Percentiles rank a stretch among this genome's conserved stretches.
These are phyloP conservation scores for Gastrophysa polygoni DNA, from an alignment of 2,888 invertebrate genomes.

Conservation along the genomic window DNA sequence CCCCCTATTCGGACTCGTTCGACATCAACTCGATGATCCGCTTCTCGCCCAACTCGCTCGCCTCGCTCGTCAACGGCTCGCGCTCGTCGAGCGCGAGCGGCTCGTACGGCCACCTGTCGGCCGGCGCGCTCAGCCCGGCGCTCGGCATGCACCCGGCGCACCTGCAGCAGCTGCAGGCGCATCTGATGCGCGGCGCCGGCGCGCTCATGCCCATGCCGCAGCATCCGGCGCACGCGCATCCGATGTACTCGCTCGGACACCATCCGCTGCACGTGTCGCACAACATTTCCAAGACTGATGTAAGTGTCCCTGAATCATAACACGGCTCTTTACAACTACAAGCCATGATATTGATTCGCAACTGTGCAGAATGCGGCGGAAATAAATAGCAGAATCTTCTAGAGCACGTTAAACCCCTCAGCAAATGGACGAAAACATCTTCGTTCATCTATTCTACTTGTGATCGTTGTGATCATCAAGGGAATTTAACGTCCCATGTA, in stretches of 20 bases:
- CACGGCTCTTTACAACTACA: too few species aligned
- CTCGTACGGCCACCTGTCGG: conserved; percentile 95
- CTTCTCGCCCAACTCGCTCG: conserved; percentile 91
- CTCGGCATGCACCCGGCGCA: conserved; percentile 71
- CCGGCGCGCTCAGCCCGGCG: conserved; percentile 84
- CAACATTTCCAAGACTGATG: conserved; percentile 54
- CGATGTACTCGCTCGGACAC: conserved; percentile 57
- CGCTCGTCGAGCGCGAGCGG: conserved; percentile 90
- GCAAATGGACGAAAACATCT: too few species aligned
- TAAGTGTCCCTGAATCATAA: too few species aligned
- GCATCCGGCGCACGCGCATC: conserved; percentile 46
- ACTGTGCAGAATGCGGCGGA: too few species aligned
- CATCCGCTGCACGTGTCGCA: conserved; percentile 56
- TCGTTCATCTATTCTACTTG: too few species aligned
- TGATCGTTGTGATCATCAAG: too few species aligned
- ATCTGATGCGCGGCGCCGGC: conserved; percentile 74
- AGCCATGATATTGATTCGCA: too few species aligned
- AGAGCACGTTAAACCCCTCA: too few species aligned
- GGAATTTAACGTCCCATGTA: too few species aligned
- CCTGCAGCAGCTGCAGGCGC: conserved; percentile 78
- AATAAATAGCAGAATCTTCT: too few species aligned
- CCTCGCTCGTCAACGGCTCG: conserved; percentile 80
- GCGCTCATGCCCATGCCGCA: conserved; percentile 60
- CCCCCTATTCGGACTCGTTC: conserved; percentile 93
- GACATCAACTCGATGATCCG: conserved; percentile 96